Conservation (phyloP, 2,113 vertebrate species). For the Podiceps cristatus region DNA sequence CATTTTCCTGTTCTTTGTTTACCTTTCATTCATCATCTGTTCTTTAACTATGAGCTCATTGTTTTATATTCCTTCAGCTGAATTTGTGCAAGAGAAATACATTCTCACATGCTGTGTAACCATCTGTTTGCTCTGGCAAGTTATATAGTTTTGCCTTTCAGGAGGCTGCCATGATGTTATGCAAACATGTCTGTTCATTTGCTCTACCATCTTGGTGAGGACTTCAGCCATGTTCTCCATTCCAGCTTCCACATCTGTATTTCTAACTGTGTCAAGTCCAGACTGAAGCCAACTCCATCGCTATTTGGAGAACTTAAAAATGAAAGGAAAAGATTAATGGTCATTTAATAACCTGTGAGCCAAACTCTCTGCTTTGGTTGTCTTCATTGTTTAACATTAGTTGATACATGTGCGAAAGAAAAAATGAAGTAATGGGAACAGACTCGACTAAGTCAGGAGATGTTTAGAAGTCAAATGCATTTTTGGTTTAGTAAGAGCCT, state of each 20-base stretch:
- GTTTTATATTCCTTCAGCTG: background rate
- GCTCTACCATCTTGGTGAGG: background rate
- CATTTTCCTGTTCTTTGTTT: background rate
- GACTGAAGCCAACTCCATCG: background rate
- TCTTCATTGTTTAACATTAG: slow-evolving; percentile 43
- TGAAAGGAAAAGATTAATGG: slow-evolving; percentile 16
- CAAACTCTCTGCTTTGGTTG: slow-evolving; percentile 27
- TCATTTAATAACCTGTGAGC: slow-evolving; percentile 44
- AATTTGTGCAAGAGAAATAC: background rate
- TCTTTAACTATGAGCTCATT: background rate
- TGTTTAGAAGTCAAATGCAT: slow-evolving; percentile 43
- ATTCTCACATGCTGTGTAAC: background rate
- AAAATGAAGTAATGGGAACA: slow-evolving; percentile 55
- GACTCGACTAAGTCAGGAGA: background rate
- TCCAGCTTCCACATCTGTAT: background rate
- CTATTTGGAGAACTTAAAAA: slow-evolving; percentile 11
- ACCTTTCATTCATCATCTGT: background rate
- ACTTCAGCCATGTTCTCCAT: background rate
- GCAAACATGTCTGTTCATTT: background rate
- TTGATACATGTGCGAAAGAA: slow-evolving; percentile 36
- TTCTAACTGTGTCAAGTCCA: background rate
- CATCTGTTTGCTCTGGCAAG: background rate
- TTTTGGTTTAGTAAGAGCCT: slow-evolving; percentile 51
- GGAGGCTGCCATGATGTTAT: background rate
- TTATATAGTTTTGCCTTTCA: background rate